Base-by-base conservation (phyloP, 1,140 invertebrate species). In the Hesperophylax magnus region DNA sequence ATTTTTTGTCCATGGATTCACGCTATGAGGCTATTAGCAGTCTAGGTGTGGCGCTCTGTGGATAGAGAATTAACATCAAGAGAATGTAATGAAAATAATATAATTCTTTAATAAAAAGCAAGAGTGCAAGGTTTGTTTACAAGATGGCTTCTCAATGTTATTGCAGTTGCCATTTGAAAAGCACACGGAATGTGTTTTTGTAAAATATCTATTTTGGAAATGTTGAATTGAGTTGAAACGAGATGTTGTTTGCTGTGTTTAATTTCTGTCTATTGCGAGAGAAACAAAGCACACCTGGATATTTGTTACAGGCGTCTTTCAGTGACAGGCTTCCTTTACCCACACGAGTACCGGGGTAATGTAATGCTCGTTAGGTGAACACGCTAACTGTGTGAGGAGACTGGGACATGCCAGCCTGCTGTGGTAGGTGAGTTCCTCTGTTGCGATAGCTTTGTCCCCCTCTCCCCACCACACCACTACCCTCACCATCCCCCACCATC, bases 271-370 rank as follows among this genome's bases (percentile, higher is more conserved):
- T 52, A 58, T 47, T 11, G 71, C 80, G 71, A 77, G 79, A 63
- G 67, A 74, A 39, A 83, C 69, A 79, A 77, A 84, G 79, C 79
- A 84, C 89, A 92, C 92, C 92, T 93, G 93, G 93, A 92, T 92
- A 91, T 93, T 92, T 93, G 92, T 93, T 93, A 91, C 92, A 93
- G 93, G 90, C 89, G 87, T 86, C 79, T 89, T 82, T 80, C 83
- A 84, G 80, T 78, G 78, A 88, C 80, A 77, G 80, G 74, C 47
- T 79, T 47, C 79, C 81, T 81, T 78, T 80, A 56, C 77, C 78
- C 27, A 61, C 80, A n/a, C 65, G 58, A 81, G 78, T 74, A 60
- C 77, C 53, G 80, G 79, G 80, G 78, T 84, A 80, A 84, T 80
- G 78, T 82, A 47, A 47, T 14, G 39, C 82, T 80, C 76, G 80